phyloP scores from a whole-genome alignment of 2,888 invertebrate genomes.

The Caradrina kadenii region DNA sequence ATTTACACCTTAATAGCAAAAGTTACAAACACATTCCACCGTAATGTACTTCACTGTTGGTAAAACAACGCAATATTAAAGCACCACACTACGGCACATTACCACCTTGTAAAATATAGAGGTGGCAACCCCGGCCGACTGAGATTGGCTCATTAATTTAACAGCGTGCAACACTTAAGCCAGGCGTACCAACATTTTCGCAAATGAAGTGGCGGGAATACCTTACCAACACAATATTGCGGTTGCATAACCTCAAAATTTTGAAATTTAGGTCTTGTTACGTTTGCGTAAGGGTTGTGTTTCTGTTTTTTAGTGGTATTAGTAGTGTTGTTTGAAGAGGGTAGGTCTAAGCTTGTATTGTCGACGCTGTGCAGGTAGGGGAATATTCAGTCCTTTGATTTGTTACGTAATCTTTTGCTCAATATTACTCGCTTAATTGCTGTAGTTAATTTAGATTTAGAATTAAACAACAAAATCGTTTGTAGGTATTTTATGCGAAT shows the following conservation, averaged over 20 bases:
- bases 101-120: constrained; percentile 89
- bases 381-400: constrained; percentile 78
- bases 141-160: constrained; percentile 90
- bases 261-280: constrained; percentile 31
- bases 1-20: constrained; percentile 39
- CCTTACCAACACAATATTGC: constrained; percentile 68
- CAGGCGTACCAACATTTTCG: constrained; percentile 87
- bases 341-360: constrained; percentile 77
- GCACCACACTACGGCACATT: constrained; percentile 79
- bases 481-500: constrained; percentile 13
- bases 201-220: constrained; percentile 87
- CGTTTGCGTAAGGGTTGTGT: constrained; percentile 53
- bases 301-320: constrained; percentile 7
- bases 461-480: constrained; percentile 46
- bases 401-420: constrained; percentile 79
- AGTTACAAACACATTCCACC: constrained; percentile 53
- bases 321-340: constrained; percentile 57
- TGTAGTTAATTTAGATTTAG: constrained; percentile 69
- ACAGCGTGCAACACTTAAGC: constrained; percentile 90
- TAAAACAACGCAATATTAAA: constrained; percentile 68
- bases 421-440: constrained; percentile 74
- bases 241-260: constrained; percentile 35
- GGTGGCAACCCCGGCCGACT: constrained; percentile 81
- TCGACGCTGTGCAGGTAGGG: constrained; percentile 79
- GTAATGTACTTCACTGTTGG: constrained; percentile 57